Conservation (phyloP, 2,113 vertebrate genomes). For the Malurus cyaneus region DNA sequence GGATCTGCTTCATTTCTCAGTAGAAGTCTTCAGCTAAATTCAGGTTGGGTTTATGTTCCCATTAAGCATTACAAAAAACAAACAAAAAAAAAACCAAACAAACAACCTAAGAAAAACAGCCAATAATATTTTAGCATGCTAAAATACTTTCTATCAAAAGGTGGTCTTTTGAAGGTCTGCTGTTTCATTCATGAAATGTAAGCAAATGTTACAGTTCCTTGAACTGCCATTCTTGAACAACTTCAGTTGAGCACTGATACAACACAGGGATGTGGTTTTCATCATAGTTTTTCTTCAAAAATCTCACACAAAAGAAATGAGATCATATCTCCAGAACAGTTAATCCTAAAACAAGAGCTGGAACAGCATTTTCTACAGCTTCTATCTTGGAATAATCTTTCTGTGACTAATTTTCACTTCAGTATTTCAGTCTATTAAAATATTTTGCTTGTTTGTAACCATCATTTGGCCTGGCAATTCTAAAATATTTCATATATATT, state of each 20-base stretch:
- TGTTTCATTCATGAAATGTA: neutral
- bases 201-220: neutral
- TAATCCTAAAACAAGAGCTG: neutral
- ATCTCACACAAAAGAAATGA: neutral
- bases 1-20: neutral
- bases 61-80: too few relatives aligned
- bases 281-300: neutral
- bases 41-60: neutral
- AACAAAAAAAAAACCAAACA: neutral
- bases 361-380: neutral
- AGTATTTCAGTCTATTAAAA: neutral
- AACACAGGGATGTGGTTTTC: neutral
- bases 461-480: neutral
- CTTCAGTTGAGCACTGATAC: neutral
- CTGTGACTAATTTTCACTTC: neutral
- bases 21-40: neutral
- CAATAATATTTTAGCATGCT: neutral
- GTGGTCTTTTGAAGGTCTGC: neutral
- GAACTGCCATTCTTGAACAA: neutral
- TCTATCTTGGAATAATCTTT: neutral
- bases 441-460: neutral
- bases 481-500: neutral
- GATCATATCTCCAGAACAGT: neutral
- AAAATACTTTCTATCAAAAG: neutral
- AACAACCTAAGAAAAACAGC: neutral